These are phyloP conservation scores for Thaumatotibia leucotreta DNA, from an alignment of 1,140 invertebrate species.

Conservation along the genomic window DNA sequence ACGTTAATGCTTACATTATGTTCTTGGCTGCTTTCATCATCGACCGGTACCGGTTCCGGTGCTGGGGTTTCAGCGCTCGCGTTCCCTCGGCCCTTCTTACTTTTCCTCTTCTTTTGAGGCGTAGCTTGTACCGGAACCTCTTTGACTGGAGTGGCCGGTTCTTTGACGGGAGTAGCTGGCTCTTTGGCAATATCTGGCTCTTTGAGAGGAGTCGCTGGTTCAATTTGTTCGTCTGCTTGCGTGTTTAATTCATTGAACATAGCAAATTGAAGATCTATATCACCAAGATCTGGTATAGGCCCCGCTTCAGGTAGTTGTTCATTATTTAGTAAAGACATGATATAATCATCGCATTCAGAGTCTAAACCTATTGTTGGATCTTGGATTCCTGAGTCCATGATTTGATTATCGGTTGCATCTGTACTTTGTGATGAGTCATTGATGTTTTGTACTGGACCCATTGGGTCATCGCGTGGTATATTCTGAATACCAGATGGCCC, in stretches of 20 bases:
- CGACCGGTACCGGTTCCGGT: slow-evolving; percentile 12
- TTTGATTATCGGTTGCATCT: neutral
- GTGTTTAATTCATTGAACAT: neutral
- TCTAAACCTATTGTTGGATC: neutral
- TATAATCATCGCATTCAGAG: slow-evolving; percentile 1
- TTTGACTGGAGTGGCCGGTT: neutral
- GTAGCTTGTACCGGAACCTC: neutral
- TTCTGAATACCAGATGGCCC: neutral
- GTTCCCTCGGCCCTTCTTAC: neutral
- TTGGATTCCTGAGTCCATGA: neutral
- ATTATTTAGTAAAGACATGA: slow-evolving; percentile 8
- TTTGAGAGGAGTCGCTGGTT: neutral
- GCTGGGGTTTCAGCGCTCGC: neutral
- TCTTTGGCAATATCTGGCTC: no score
- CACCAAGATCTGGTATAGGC: neutral
- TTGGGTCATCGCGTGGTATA: neutral
- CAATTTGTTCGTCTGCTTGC: neutral
- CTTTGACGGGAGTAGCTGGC: neutral
- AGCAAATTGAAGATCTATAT: neutral
- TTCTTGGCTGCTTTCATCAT: slow-evolving; percentile 45
- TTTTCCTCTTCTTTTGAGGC: neutral
- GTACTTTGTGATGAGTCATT: neutral
- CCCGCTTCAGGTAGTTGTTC: neutral
- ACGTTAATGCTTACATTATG: slow-evolving; percentile 27
- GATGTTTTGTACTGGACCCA: neutral